Conservation (phyloP, 2,888 invertebrate genomes). For the Acrobasis consociella region DNA sequence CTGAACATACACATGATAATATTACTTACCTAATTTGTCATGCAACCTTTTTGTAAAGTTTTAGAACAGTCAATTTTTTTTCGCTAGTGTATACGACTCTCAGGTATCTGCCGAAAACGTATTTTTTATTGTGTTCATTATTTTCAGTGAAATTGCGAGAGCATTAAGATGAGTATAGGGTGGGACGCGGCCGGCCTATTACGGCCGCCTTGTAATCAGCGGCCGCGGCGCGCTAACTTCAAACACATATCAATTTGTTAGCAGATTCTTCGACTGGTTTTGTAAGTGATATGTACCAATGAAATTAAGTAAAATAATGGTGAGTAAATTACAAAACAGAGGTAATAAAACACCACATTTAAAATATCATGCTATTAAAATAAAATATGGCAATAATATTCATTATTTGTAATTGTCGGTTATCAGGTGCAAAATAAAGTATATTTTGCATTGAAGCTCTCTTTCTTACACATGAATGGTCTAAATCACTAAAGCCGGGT, state of each 20-base stretch:
- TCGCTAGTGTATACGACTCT: constrained; percentile 29
- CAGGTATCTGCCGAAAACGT: constrained; percentile 61
- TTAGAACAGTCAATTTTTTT: constrained; percentile 33
- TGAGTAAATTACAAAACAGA: too few relatives aligned
- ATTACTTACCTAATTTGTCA: too few relatives aligned
- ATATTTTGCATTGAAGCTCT: too few relatives aligned
- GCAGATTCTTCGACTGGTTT: constrained; percentile 49
- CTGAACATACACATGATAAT: too few relatives aligned
- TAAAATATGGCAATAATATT: too few relatives aligned
- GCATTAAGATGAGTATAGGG: constrained; percentile 82
- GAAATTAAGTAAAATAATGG: background rate
- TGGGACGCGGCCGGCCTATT: constrained; percentile 73
- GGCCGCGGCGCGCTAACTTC: constrained; percentile 56
- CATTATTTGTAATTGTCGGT: too few relatives aligned
- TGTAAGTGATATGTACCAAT: constrained; percentile 12
- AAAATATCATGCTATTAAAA: too few relatives aligned
- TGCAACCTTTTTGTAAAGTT: too few relatives aligned
- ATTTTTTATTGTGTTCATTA: constrained; percentile 78
- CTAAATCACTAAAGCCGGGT: too few relatives aligned
- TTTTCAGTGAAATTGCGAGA: constrained; percentile 82
- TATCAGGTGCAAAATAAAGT: too few relatives aligned
- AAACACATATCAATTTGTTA: constrained; percentile 73
- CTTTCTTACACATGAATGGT: too few relatives aligned
- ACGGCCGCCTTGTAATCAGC: constrained; percentile 77
- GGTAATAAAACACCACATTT: too few relatives aligned